phyloP scores from a whole-genome alignment of 2,113 vertebrate genomes.

The Pavo muticus region DNA sequence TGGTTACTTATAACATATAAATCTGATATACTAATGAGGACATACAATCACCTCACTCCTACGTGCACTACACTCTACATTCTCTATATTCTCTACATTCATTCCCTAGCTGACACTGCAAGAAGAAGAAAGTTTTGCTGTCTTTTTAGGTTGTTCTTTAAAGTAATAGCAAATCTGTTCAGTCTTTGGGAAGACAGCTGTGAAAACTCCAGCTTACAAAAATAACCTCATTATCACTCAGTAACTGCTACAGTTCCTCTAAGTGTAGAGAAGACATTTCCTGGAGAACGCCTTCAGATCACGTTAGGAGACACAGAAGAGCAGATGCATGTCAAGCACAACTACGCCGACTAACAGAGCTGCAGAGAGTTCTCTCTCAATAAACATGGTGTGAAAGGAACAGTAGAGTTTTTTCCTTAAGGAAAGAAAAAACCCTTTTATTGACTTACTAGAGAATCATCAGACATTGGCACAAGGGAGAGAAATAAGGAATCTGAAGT shows the following conservation, averaged over 20 bases:
- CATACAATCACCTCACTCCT: background rate
- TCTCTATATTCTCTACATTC: background rate
- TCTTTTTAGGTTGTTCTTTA: background rate
- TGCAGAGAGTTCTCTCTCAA: background rate
- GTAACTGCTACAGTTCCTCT: background rate
- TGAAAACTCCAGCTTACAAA: background rate
- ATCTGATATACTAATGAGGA: background rate
- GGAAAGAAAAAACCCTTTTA: background rate
- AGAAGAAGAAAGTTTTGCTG: background rate
- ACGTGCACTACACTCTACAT: background rate
- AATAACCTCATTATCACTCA: background rate
- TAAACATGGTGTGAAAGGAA: background rate
- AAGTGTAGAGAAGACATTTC: background rate
- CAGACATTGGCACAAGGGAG: background rate
- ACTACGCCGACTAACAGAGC: background rate
- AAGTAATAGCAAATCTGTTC: background rate
- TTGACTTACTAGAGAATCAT: background rate
- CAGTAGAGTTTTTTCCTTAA: background rate
- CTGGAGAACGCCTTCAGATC: background rate
- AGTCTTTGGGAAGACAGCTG: background rate
- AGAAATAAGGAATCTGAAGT: background rate
- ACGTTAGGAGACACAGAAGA: background rate
- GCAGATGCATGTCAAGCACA: background rate
- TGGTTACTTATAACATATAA: background rate
- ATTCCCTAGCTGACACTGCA: background rate